phyloP scores from a whole-genome alignment of 2,888 invertebrate species.

The Aleiodes testaceus region DNA sequence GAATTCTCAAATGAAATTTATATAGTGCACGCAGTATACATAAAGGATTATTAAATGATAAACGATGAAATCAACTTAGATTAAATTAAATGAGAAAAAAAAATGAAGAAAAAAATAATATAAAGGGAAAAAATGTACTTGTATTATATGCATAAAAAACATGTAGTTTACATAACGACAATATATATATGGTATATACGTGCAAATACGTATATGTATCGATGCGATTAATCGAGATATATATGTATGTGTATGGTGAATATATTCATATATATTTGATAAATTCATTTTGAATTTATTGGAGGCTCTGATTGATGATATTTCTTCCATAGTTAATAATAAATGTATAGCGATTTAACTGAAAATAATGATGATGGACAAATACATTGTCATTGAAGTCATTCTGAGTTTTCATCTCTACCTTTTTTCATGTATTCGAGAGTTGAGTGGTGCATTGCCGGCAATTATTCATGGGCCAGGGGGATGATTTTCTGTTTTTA shows the following conservation, averaged over 20 bases:
- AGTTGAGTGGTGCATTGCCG: too few relatives aligned
- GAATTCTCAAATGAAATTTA: slow-evolving; percentile 13
- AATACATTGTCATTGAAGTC: slow-evolving; percentile 29
- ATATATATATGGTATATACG: slow-evolving; percentile 26
- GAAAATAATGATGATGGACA: slow-evolving; percentile 5
- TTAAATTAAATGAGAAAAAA: slow-evolving; percentile 17
- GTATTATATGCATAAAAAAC: slow-evolving; percentile 30
- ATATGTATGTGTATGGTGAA: slow-evolving; percentile 2
- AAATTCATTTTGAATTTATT: slow-evolving; percentile 32
- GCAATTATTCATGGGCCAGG: too few relatives aligned
- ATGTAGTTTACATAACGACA: slow-evolving; percentile 27
- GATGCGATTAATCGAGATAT: neutral
- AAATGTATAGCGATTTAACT: slow-evolving; percentile 21
- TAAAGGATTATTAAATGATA: slow-evolving; percentile 17
- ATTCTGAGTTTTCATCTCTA: neutral
- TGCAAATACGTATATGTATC: slow-evolving; percentile 5
- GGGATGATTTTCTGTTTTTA: too few relatives aligned
- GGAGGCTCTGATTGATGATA: slow-evolving; percentile 18
- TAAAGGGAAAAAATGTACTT: slow-evolving; percentile 14
- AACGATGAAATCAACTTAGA: neutral
- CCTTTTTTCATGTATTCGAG: neutral
- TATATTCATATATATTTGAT: slow-evolving; percentile 22
- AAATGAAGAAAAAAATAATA: neutral
- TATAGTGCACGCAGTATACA: slow-evolving; percentile 18
- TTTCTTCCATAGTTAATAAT: slow-evolving; percentile 33